Evolutionary conservation across 2,888 invertebrate genomes (phyloP).

Genomic region (Synergus umbraculus): DNA sequence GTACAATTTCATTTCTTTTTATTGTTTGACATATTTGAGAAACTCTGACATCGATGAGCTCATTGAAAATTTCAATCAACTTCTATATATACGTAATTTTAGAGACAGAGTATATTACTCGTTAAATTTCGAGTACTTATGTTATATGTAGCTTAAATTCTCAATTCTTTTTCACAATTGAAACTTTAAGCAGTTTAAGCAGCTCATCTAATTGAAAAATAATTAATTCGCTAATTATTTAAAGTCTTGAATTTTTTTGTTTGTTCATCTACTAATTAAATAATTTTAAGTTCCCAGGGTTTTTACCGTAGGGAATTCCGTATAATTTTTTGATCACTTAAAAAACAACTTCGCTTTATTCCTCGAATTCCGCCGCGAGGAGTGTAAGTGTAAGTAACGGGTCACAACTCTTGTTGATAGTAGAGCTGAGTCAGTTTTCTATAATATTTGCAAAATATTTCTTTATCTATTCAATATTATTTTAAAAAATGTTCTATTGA

Average conservation of each 20-base stretch:
- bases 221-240: background rate
- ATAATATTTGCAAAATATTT: background rate
- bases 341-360: background rate
- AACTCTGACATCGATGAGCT: conserved; percentile 16
- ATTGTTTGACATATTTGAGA: conserved; percentile 3
- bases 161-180: background rate
- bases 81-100: background rate
- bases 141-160: background rate
- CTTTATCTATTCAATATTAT: no score
- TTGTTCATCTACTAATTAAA: no score
- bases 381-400: background rate
- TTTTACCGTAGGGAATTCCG: background rate
- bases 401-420: background rate
- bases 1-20: background rate
- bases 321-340: background rate
- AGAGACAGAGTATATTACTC: no score
- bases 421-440: background rate
- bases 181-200: no score
- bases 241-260: no score
- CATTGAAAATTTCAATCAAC: conserved; percentile 9
- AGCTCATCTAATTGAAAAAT: background rate
- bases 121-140: no score
- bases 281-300: no score
- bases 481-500: no score
- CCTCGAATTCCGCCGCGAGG: background rate